Evolutionary conservation across 2,888 invertebrate genomes (phyloP), one percentile per base, ranked within the genome.

Genomic region (Hypena proboscidalis): DNA sequence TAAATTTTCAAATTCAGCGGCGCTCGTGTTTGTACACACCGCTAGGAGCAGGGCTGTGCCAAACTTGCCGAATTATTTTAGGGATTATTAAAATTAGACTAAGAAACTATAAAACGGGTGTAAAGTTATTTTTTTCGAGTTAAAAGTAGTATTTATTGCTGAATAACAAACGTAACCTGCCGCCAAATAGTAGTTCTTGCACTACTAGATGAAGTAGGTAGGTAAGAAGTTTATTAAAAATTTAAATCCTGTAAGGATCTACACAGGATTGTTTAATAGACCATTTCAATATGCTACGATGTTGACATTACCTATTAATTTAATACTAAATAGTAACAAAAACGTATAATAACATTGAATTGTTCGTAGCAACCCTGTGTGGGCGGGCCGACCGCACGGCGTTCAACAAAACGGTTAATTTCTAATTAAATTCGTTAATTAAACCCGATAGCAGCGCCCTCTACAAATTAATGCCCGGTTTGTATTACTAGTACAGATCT

Each of bases 351-450:
- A 9, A 19, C n/a, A 25, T 8, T 20, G 15, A 39, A 13, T 13
- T 30, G 6, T n/a, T 2, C 1, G 53, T 33, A 58, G 26, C 73
- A 82, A 35, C 79, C 86, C 84, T 79, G 61, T 17, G 29, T 34
- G 34, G 29, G 46, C 37, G 58, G 33, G 44, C 47, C 66, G 68
- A 62, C 65, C 76, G 71, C 71, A 67, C 70, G 62, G 67, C 57
- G 60, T 61, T 60, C 69, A 57, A 77, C 77, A 82, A 88, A 90
- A 88, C 90, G 85, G 90, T 91, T 91, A 91, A 91, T 91, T 91
- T 90, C 86, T 90, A 91, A 91, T 91, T 91, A 91, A 91, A 91
- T 91, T 90, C 88, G 90, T 90, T 91, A 91, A 91, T 91, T 91
- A 91, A 88, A 87, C 86, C 84, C 82, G 83, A 86, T 86, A 62